Conservation (phyloP, 53 echinoderm and acorn worm species). For the Luidia sarsii region DNA sequence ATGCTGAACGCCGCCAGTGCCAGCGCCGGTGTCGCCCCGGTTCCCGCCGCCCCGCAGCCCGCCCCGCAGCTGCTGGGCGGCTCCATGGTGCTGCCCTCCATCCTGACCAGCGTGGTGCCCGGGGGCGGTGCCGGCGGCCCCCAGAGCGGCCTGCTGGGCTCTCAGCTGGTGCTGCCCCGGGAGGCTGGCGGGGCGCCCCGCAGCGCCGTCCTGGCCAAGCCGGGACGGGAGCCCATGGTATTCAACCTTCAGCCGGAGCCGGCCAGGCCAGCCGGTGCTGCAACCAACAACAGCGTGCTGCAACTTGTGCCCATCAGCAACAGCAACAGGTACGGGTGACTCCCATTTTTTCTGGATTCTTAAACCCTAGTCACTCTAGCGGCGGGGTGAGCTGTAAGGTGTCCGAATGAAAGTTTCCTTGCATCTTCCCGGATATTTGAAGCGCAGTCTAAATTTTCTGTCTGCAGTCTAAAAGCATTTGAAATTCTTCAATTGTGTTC, state of each 20-base stretch:
- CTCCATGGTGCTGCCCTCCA: slow-evolving; percentile 38
- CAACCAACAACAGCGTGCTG: slow-evolving; percentile 31
- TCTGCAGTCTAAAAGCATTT: too few relatives aligned
- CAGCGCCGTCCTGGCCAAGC: slow-evolving; percentile 36
- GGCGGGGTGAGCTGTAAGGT: too few relatives aligned
- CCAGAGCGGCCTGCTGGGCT: slow-evolving; percentile 23
- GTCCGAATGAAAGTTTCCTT: too few relatives aligned
- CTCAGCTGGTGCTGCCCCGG: slow-evolving; percentile 16
- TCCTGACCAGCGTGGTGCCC: slow-evolving; percentile 40
- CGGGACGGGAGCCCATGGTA: slow-evolving; percentile 33
- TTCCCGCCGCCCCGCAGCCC: background rate
- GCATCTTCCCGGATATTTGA: too few relatives aligned
- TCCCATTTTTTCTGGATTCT: too few relatives aligned
- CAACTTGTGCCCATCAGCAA: slow-evolving; percentile 38
- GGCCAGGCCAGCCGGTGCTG: slow-evolving; percentile 19
- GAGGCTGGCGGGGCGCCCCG: slow-evolving; percentile 5
- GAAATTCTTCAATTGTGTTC: too few relatives aligned
- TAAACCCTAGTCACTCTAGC: too few relatives aligned
- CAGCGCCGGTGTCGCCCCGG: background rate
- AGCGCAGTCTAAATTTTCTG: too few relatives aligned
- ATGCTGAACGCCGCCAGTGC: slow-evolving; percentile 19
- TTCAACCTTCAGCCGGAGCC: slow-evolving; percentile 42
- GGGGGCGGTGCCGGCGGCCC: background rate
- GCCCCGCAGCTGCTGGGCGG: slow-evolving; percentile 17
- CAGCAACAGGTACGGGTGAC: slow-evolving; percentile 23